Percentiles rank a stretch among this genome's conserved stretches.
Conservation (phyloP, 2,797 vertebrate species). For the Crenichthys baileyi region DNA sequence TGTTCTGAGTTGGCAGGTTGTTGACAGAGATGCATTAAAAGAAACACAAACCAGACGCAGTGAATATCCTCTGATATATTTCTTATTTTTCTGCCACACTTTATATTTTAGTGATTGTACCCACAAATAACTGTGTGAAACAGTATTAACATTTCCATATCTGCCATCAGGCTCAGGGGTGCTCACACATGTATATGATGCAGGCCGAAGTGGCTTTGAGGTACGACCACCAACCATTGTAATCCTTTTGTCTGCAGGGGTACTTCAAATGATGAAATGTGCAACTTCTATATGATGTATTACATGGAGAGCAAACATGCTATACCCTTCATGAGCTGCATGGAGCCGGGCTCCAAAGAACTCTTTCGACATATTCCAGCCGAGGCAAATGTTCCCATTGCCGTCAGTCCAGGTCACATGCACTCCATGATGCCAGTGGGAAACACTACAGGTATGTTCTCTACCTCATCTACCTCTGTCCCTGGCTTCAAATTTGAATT, state of each 20-base stretch:
- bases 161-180: neutral
- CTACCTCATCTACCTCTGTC: neutral
- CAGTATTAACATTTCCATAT: neutral
- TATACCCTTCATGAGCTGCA: conserved; percentile 91
- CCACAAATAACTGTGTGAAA: neutral
- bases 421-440: conserved; percentile 82
- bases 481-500: neutral
- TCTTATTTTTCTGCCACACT: neutral
- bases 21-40: neutral
- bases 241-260: conserved; percentile 76
- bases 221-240: neutral
- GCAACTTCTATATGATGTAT: conserved; percentile 99
- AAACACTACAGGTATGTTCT: conserved; percentile 47
- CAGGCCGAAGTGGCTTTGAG: neutral
- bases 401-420: conserved; percentile 83
- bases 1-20: neutral
- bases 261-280: conserved; percentile 96
- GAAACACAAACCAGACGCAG: no score
- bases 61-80: neutral
- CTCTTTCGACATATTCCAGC: conserved; percentile 88
- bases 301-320: conserved; percentile 94
- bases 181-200: neutral
- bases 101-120: neutral
- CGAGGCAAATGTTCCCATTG: conserved; percentile 89
- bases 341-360: conserved; percentile 81